Base-by-base conservation (phyloP, 2,888 invertebrate genomes). In the Tubulanus polymorphus region DNA sequence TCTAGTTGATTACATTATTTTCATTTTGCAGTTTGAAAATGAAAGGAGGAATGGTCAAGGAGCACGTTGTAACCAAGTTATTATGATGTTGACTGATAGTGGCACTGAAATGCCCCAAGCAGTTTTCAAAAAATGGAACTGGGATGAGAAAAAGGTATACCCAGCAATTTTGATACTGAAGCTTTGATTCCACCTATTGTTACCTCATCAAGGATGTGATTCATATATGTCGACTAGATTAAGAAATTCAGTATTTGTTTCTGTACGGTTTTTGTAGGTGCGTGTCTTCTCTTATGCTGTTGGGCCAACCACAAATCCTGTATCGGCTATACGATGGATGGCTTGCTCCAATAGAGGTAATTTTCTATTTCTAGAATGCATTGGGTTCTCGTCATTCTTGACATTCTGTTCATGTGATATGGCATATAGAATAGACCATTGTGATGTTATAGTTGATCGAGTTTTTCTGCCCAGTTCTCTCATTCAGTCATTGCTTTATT, bases 21-120 rank as follows among this genome's bases (percentile, higher is more conserved):
- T 29, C 25, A 32, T 35, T 3, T 37, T 55, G 3, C 52, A 72
- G 67, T 72, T 71, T 55, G 57, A 61, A 12, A 55, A 61, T 45
- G 57, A 51, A 27, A 61, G 62, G 1, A 66, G 69, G 51, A 70
- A 68, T 2, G 64, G 64, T 5, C 57, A 63, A 20, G 80, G 81
- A 3, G 75, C 82, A 2, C 78, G 79, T 49, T 83, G 84, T 61
- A 82, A 83, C 71, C 77, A 79, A 59, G 74, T 83, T 48, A 79
- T 84, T 37, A 80, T 84, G 76, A 68, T 84, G 48, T 76, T 84
- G 63, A 84, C 83, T 23, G 84, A 84, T 67, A 83, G 84, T 2
- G 81, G 83, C 15, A 81, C 82, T 18, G 83, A 83, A 58, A 80
- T 79, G 69, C 81, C 83, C 0, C 75, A 79, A 53, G 79, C 80